Base-by-base conservation (phyloP, 1,140 invertebrate genomes). In the Micrasema minimum region DNA sequence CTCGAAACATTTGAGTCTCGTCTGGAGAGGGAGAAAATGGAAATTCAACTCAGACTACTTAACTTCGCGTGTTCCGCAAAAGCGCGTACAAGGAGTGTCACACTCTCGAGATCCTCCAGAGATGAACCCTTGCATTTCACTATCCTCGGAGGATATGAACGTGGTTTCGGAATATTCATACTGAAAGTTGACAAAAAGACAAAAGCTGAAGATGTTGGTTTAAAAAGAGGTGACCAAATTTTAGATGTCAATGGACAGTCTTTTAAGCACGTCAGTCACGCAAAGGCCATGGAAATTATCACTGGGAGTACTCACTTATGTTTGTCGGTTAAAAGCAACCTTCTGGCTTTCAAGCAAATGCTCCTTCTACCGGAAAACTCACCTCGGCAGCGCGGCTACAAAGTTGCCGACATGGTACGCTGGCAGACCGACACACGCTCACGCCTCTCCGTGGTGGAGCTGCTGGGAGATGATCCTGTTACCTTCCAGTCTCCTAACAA, bases 31-130 rank as follows among this genome's bases (percentile, higher is more conserved):
- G 92, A 95, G 76, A 93, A 93, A 77, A 93, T 96, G 92, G 88
- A 90, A 53, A 93, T 92, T 37, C 91, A 94, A 78, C 85, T 93
- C 69, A 85, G 90, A 74, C 85, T 99, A 75, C 80, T 99, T 64
- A 98, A 98, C 78, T 96, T 99, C 77, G 96, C 97, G 2, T 99
- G 97, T 83, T 95, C 94, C 12, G 95, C 96, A 0, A 99, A 99
- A 81, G 97, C 97, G 0, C 86, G 96, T 69, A 92, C 94, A 68
- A 86, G 98, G 71, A 96, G 91, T 75, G 91, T 99, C 1, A 97
- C 95, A 2, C 83, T 99, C 43, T 95, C 96, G 0, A 85, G 97
- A 43, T 92, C 96, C 0, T 96, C 92, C 46, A 87, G 96, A 59
- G 95, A 97, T 78, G 96, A 99, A 81, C 89, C 94, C 9, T 85